Conservation (phyloP, 2,888 invertebrate genomes). For the Poecilobothrus nobilitatus region DNA sequence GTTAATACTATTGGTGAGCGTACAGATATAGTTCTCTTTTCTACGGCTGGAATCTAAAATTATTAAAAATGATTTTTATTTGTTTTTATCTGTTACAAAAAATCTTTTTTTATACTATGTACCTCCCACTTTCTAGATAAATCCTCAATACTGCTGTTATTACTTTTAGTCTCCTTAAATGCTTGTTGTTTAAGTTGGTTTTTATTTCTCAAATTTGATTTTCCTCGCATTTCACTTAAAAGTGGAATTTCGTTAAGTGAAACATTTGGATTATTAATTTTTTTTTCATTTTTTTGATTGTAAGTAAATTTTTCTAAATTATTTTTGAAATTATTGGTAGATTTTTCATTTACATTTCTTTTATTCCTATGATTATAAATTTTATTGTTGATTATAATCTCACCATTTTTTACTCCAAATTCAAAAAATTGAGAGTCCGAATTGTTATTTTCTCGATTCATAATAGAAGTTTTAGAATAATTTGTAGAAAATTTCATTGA, state of each 20-base stretch:
- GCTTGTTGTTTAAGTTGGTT: background rate
- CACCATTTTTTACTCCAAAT: background rate
- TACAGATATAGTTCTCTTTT: slow-evolving; percentile 23
- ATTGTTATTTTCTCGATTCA: slow-evolving; percentile 17
- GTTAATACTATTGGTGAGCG: slow-evolving; percentile 50
- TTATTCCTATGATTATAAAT: background rate
- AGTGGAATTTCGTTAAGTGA: slow-evolving; percentile 46
- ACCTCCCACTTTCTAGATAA: background rate
- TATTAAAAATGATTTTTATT: background rate
- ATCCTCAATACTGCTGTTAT: background rate
- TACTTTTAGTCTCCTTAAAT: background rate
- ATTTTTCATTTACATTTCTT: background rate
- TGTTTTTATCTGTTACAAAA: no score
- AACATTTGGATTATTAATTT: background rate
- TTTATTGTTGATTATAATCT: background rate
- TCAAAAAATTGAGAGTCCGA: background rate
- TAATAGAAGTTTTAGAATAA: background rate
- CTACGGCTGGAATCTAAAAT: background rate
- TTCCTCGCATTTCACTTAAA: slow-evolving; percentile 49
- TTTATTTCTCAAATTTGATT: background rate
- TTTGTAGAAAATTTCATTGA: background rate
- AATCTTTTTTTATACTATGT: background rate
- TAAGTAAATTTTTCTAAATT: background rate
- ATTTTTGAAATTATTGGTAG: background rate
- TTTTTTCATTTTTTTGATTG: background rate